Evolutionary conservation across 2,888 invertebrate genomes (phyloP), one percentile per base, ranked within the genome.

Genomic region (Tuta absoluta): DNA sequence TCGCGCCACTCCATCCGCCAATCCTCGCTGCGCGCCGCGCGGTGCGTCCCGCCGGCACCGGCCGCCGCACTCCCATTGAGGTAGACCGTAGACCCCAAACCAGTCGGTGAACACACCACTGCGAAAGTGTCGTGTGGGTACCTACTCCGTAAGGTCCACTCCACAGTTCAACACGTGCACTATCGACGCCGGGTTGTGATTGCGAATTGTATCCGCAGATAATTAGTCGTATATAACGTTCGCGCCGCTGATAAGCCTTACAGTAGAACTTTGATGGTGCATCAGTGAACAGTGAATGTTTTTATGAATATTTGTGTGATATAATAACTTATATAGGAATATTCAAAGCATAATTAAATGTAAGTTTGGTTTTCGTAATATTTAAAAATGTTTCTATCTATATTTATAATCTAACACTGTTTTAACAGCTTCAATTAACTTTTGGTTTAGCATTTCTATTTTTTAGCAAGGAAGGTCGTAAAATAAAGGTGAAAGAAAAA

Each of bases 1-100:
- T 90, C 89, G 87, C 90, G 90, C 90, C 88, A 90, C 84, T 75
- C 68, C 68, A 75, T 68, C 77, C 76, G 81, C 90, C 90, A 89
- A 90, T 90, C 86, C 80, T 72, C 73, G 82, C 68, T 72, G 68
- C 72, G 65, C 73, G 70, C 66, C 72, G 66, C 73, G 70, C 66
- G 73, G 66, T 69, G 72, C 74, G 70, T 66, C 62, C 37, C 33
- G 73, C 72, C 73, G 71, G 33, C 33, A 33, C 33, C 4, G 33
- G 33, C 33, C 66, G 68, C 68, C 69, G 72, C 74, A 69, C 66
- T 63, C 48, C 38, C 72, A 71, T 72, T 69, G 65, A 67, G 51
- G 59, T 23, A 17, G 10, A 48, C 48, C 23, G 23, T 11, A 19
- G 8, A 10, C 49, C 12, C 3, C 14, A 19, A 33, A 33, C 24